Evolutionary conservation across 2,797 vertebrate species (phyloP), one percentile per base, ranked within the genome.

Genomic region (Spea hammondii): DNA sequence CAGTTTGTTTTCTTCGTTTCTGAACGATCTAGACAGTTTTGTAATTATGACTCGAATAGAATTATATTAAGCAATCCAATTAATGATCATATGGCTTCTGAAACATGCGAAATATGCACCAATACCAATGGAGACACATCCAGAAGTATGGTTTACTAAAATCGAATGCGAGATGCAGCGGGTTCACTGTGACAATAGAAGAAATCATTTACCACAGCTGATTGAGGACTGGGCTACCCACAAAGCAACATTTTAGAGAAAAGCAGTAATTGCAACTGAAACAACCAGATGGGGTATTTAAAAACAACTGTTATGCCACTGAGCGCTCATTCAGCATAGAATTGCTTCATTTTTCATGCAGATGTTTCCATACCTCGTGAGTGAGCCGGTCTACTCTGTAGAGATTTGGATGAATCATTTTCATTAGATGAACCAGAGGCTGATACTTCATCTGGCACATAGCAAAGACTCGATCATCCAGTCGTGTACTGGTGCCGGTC

Each of bases 401-500:
- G 72, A 99, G 89, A 86, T 95, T 95, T 0, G 97, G 96, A 84
- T 99, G 95, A 81, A 98, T 91, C 91, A 95, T 93, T 10, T 91
- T 93, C 94, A 98, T 98, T 68, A 98, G 88, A 83, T 97, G 94
- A 88, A 93, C 90, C 72, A 98, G 91, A 1, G 97, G 97, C 87
- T 96, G 96, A 81, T 91, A 94, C 92, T 99, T 99, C 76, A 99
- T 96, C 90, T 99, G 95, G 51, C 97, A 99, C 97, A 99, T 99
- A 71, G 96, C 94, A 57, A 95, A 98, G 4, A 98, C 93, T 0
- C 97, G 94, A 84, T 98, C 97, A 77, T 99, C 97, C 87, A 99
- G 89, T 47, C 96, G 94, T 0, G 96, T 98, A 84, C 96, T 97
- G 5, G 89, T 95, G 47, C 96, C 97, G 0, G 95, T 97, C 85